phyloP scores from a whole-genome alignment of 2,113 vertebrate genomes.

The Porphyrio hochstetteri region DNA sequence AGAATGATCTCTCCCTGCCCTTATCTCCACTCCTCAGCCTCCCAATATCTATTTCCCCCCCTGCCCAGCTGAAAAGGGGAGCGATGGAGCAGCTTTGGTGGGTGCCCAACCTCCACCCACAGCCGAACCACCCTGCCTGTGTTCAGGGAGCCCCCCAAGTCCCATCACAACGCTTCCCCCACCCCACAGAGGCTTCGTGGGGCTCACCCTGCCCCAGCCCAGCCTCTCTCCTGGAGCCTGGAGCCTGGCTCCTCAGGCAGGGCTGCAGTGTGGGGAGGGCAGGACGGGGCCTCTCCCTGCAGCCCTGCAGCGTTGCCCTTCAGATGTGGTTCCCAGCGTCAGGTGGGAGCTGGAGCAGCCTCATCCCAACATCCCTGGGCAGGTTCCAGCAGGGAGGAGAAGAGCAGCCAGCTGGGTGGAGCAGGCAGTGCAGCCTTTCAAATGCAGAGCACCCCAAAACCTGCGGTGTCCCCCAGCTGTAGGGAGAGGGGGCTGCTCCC shows the following conservation, averaged over 20 bases:
- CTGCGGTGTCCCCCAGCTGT: not conserved
- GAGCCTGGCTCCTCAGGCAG: not conserved
- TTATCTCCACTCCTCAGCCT: no score
- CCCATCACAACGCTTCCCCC: no score
- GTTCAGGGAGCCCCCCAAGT: no score
- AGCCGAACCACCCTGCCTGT: no score
- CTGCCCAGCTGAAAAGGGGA: no score
- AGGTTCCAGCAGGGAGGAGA: not conserved
- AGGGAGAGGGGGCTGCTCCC: not conserved
- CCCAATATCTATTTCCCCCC: no score
- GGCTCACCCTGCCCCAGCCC: rapidly evolving
- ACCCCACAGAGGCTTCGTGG: no score
- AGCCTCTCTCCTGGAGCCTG: not conserved
- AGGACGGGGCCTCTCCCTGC: not conserved
- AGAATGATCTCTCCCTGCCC: no score
- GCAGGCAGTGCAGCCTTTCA: not conserved
- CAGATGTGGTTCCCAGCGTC: not conserved
- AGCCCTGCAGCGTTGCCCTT: not conserved
- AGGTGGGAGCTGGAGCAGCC: not conserved
- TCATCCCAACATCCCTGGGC: not conserved
- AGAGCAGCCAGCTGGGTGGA: not conserved
- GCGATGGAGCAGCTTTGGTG: no score
- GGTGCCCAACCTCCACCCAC: no score
- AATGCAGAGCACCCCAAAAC: not conserved
- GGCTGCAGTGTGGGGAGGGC: not conserved